Evolutionary conservation across 2,113 vertebrate species (phyloP), one percentile per base, ranked within the genome.

Genomic region (Ia io): DNA sequence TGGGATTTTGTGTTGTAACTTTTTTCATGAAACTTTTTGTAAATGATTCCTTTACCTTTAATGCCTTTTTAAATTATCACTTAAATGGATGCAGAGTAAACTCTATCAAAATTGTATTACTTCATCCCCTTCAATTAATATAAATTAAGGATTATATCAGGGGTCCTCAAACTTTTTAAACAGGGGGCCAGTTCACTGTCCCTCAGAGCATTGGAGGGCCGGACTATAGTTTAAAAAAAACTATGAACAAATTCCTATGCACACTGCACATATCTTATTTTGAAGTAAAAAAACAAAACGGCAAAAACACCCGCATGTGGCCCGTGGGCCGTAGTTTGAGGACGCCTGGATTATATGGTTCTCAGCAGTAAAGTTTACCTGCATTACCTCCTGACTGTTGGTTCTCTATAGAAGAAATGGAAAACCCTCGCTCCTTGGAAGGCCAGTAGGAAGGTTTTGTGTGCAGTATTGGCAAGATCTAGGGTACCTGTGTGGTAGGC

Each of bases 11-110:
- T 63, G 23, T 90, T 84, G 13, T 82, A 23, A 11, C 84, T 86
- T 94, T 93, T 80, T 91, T 78, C 49, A 22, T 83, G 32, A 77
- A 82, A 69, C 49, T 47, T 96, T 92, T 93, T 74, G 73, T 79
- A 93, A 91, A 23, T 91, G 53, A 87, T 63, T 83, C 16, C 20
- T 63, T 88, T 71, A 13, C 42, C 17, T 88, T 84, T 77, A 91
- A 88, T 85, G 20, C 53, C 49, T 69, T 88, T 8, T n/a, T 11
- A 59, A 59, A 59, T 71, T 82, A 88, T 94, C 65, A 95, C 28
- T 71, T 91, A 90, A 90, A 49, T 94, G n/a, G 13, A 22, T 89
- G 32, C 10, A 10, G 89, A 49, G 69, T 88, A 82, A 91, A 85
- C 42, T 32, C 73, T 37, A 69, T 88, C 6, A 88, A 76, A 77